Base-by-base conservation (phyloP, 2,888 invertebrate species). In the Macaria liturata region DNA sequence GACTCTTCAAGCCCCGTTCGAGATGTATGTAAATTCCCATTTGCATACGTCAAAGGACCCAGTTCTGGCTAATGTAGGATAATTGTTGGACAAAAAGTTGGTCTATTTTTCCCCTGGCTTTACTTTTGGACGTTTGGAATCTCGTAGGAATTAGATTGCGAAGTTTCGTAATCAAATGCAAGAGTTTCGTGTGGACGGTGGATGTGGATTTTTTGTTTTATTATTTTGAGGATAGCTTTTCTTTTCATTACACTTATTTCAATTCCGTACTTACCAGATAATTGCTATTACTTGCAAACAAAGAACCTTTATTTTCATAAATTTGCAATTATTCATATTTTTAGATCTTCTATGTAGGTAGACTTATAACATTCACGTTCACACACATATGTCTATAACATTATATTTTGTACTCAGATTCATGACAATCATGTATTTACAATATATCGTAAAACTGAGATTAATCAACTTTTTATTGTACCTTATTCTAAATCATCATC, bases 21-120 rank as follows among this genome's bases (percentile, higher is more conserved):
- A 56, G 64, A 66, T 66, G 59, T 65, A 66, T 68, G 68, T 58
- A 66, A 64, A 68, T 66, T 53, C 58, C 59, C 54, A 64, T 65
- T 62, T 65, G 64, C 68, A 66, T 68, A 61, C 62, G 66, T 64
- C 61, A 54, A 32, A 44, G 49, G 46, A 65, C 57, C 46, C 55
- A 57, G 59, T 47, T 57, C 57, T 49, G 52, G 52, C 61, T 82
- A 78, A 84, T 82, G 64, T 80, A 83, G 81, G 81, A 72, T 81
- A 84, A 84, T 84, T 81, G 76, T 69, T 74, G 73, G 53, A 65
- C 67, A 70, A 71, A 76, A 81, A 81, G 74, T 83, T 62, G 34
- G 55, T 61, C 65, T 62, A 67, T 68, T 68, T 62, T 64, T 62
- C 60, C 65, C 65, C 34, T 40, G 55, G 55, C 54, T n/a, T n/a